Evolutionary conservation across 2,888 invertebrate species (phyloP), one percentile per base, ranked within the genome.

Genomic region (Monopis laevigella): DNA sequence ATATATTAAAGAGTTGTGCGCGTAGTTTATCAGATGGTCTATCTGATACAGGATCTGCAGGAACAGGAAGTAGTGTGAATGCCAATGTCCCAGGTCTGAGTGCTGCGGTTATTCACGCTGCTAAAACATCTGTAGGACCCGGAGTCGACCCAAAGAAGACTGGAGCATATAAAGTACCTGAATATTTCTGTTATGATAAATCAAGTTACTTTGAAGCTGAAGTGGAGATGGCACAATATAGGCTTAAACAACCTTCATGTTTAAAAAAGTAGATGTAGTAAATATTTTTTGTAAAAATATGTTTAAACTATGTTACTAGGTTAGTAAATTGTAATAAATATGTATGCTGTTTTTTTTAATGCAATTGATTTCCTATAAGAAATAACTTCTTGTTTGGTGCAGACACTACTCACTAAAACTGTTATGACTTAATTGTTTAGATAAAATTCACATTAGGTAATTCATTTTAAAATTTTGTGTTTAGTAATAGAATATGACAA

Each of bases 181-280:
- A 95, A 73, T 96, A 95, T 63, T 95, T 87, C 56, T 87, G 87
- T 50, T 94, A 92, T 56, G 85, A 92, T 56, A 83, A 82, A 30
- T 86, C 82, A 51, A 90, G 89, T 50, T 95, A 86, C 59, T 88
- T 86, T 52, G 93, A 95, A 70, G 90, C 93, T 39, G 93, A 95
- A 78, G 82, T 91, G 14, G 93, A 93, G 73, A 88, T 95, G 89
- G 81, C 85, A 2, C 88, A 90, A 55, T 90, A 83, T 56, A 84
- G 95, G 55, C 81, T 89, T 43, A 90, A 91, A 13, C 91, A 91
- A 62, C 94, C 94, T 27, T 89, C 89, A 2, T 84, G 85, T 35
- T 46, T 77, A 28, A 73, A 72, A 46, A 67, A 73, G 47, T 71
- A 57, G n/a, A 8, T 3, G 12, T 13, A 29, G 6, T 7, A 14